phyloP scores from a whole-genome alignment of 2,888 invertebrate genomes.

The Brenthis hecate region DNA sequence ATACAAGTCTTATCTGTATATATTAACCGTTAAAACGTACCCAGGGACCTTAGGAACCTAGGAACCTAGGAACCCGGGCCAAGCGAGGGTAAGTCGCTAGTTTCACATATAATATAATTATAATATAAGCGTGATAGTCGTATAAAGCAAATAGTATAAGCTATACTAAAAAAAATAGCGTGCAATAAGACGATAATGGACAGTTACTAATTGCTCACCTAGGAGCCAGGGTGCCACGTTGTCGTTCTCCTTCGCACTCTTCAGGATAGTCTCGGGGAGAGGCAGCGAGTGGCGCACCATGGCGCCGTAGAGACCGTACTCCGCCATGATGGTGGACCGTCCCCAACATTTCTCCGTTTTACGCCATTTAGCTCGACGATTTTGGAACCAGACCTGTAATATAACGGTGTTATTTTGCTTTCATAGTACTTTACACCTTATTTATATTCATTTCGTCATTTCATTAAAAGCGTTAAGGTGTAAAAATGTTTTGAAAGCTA shows the following conservation, averaged over 20 bases:
- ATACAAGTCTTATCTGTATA: no score
- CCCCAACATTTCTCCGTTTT: slow-evolving; percentile 99
- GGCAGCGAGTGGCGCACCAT: slow-evolving; percentile 99
- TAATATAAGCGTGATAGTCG: background rate
- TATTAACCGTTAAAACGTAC: no score
- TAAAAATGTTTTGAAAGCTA: background rate
- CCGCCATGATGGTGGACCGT: slow-evolving; percentile 99
- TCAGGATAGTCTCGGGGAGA: slow-evolving; percentile 98
- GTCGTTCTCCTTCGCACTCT: slow-evolving; percentile 98
- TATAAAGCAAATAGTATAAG: no score
- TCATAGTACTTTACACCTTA: background rate
- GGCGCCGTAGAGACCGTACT: slow-evolving; percentile 99
- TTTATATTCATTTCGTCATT: background rate
- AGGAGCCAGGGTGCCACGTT: slow-evolving; percentile 99
- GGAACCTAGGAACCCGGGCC: no score
- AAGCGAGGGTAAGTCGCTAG: no score
- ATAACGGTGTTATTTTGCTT: slow-evolving; percentile 3
- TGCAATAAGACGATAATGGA: background rate
- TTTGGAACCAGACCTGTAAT: slow-evolving; percentile 99
- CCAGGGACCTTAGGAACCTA: no score
- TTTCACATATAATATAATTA: no score
- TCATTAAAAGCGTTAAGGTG: background rate
- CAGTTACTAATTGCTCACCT: slow-evolving; percentile 84
- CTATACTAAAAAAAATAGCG: background rate
- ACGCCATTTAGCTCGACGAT: slow-evolving; percentile 99